Evolutionary conservation across 1,140 invertebrate species (phyloP).

Genomic region (Drosophila ficusphila): DNA sequence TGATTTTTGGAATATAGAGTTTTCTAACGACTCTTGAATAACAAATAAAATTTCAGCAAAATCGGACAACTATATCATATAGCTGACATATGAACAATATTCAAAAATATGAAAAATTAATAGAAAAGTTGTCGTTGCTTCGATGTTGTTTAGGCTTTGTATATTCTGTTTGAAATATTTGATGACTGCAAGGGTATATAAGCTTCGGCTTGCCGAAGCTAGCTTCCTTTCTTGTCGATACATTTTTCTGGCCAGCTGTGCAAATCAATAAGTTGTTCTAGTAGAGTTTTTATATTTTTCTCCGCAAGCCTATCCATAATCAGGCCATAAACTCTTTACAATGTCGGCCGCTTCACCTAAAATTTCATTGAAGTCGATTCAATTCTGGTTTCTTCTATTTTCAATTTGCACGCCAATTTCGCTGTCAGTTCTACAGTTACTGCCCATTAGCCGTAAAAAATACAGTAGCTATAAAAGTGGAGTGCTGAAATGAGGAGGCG

Average conservation of each 20-base stretch:
- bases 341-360: slow-evolving; percentile 40
- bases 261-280: slow-evolving; percentile 57
- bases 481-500: slow-evolving; percentile 11
- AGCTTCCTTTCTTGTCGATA: too few relatives aligned
- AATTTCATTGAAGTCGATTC: slow-evolving; percentile 48
- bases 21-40: too few relatives aligned
- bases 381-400: slow-evolving; percentile 30
- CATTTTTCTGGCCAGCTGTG: slow-evolving; percentile 28
- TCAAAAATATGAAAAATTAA: too few relatives aligned
- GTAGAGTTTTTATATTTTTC: not conserved
- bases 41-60: too few relatives aligned
- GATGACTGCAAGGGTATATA: too few relatives aligned
- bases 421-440: slow-evolving; percentile 66
- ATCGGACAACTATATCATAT: too few relatives aligned
- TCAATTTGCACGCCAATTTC: slow-evolving; percentile 73
- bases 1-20: too few relatives aligned
- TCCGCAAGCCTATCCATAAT: slow-evolving; percentile 43
- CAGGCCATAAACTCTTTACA: slow-evolving; percentile 28
- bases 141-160: too few relatives aligned
- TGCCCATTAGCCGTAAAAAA: slow-evolving; percentile 71
- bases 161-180: too few relatives aligned
- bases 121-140: too few relatives aligned
- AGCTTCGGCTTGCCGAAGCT: too few relatives aligned
- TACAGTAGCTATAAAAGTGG: slow-evolving; percentile 64
- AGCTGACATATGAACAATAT: too few relatives aligned